phyloP scores from a whole-genome alignment of 1,140 invertebrate species.

The Thrips palmi region DNA sequence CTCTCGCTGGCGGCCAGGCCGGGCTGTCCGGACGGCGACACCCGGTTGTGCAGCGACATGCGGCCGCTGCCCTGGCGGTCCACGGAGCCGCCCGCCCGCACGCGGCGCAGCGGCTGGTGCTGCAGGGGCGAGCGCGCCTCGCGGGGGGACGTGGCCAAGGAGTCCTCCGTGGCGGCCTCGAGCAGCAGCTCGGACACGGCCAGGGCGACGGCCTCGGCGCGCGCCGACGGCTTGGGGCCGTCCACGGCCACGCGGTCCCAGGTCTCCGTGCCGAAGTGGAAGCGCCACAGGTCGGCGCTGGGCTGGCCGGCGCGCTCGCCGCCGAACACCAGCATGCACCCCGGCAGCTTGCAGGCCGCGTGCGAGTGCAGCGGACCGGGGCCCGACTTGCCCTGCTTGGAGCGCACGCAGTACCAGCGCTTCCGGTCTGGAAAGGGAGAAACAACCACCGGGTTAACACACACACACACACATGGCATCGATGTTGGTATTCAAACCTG shows the following conservation, averaged over 20 bases:
- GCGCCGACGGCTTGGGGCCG: conserved; percentile 48
- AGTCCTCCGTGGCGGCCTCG: conserved; percentile 10
- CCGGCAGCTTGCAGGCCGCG: conserved; percentile 55
- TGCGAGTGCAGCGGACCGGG: conserved; percentile 68
- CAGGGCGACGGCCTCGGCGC: conserved; percentile 40
- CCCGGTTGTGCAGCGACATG: too few relatives aligned
- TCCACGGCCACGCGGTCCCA: conserved; percentile 56
- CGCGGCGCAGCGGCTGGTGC: conserved; percentile 11
- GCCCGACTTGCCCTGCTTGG: conserved; percentile 40
- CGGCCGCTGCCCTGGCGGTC: conserved; percentile 11
- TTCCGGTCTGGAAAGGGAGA: too few relatives aligned
- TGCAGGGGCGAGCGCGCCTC: too few relatives aligned
- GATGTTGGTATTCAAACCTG: too few relatives aligned
- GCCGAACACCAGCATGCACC: conserved; percentile 67
- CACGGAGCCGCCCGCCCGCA: conserved; percentile 13
- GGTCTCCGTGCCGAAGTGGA: conserved; percentile 61
- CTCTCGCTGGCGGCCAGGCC: too few relatives aligned
- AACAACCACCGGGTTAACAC: too few relatives aligned
- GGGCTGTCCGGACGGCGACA: background rate
- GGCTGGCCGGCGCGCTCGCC: conserved; percentile 54
- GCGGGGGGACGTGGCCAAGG: conserved; percentile 1
- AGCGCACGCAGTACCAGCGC: too few relatives aligned
- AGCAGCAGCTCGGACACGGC: conserved; percentile 36
- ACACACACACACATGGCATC: too few relatives aligned
- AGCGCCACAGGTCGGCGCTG: conserved; percentile 69